phyloP scores from a whole-genome alignment of 2,888 invertebrate genomes.

The Tromatobia lineatoria region DNA sequence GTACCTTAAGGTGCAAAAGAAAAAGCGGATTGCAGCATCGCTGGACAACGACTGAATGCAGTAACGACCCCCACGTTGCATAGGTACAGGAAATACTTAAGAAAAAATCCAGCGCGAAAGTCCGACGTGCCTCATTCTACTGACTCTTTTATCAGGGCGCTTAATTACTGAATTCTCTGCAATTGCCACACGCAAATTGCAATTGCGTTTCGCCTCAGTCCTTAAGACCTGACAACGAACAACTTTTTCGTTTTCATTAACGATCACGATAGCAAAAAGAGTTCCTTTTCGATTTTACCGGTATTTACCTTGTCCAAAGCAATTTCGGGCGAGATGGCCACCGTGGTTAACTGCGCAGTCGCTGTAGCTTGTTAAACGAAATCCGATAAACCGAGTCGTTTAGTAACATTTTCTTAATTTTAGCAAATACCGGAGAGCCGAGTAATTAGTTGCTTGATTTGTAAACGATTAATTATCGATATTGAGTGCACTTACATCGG shows the following conservation, averaged over 20 bases:
- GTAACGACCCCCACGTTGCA: background rate
- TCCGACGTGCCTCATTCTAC: background rate
- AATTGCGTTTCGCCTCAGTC: background rate
- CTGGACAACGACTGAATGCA: background rate
- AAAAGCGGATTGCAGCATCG: background rate
- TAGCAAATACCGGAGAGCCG: too few species aligned
- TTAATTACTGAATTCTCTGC: background rate
- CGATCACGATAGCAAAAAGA: background rate
- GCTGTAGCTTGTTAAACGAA: too few species aligned
- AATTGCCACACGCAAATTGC: background rate
- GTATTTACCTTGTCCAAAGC: too few species aligned
- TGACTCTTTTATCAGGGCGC: background rate
- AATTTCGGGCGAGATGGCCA: too few species aligned
- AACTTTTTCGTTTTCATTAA: slow-evolving; percentile 17
- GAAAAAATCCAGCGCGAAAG: background rate
- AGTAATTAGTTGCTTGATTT: too few species aligned
- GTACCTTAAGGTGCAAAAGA: background rate
- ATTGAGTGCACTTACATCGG: too few species aligned
- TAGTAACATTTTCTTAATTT: too few species aligned
- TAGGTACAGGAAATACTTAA: background rate
- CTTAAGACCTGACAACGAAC: background rate
- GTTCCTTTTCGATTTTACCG: background rate
- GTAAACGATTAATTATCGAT: too few species aligned
- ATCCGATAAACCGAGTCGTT: too few species aligned
- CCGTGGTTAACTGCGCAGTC: too few species aligned